Base-by-base conservation (phyloP, 2,113 vertebrate genomes). In the Podocnemis expansa region DNA sequence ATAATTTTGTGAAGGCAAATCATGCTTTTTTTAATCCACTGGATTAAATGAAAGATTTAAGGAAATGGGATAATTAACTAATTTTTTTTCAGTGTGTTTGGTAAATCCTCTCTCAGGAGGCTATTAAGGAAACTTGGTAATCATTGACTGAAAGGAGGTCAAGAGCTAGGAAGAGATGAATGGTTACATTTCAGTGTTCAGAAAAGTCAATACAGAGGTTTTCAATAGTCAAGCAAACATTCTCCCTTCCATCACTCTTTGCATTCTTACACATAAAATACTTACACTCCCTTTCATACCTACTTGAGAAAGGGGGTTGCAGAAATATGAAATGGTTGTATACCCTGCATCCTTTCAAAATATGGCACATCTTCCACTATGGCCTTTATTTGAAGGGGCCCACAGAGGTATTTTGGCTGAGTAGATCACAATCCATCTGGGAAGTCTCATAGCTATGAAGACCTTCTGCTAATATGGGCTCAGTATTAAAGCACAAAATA, bases 361-460 rank as follows among this genome's bases (percentile, higher is more conserved):
- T 31, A 38, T 7, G 55, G 73, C 14, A 70, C 9, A 89, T 75
- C 27, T 25, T 87, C 54, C 41, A 54, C 5, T 41, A 63, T 52
- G 47, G 7, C n/a, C 52, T 60, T 22, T n/a, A 83, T 14, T 79
- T 85, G 14, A 56, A 79, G 14, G 6, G 5, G 6, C 78, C 70
- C 54, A 45, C 3, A 31, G 2, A 60, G 45, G 14, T 56, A 67
- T 25, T 78, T 0, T 41, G 49, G 11, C 6, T 75, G 12, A 1
- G 0, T 2, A 41, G 70, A 5, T 25, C 41, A 24, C 21, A 75
- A 60, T 34, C 21, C 47, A 41, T 16, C 41, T 21, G 8, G 27
- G 7, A 43, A 67, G 45, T 10, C 27, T 19, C 0, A 0, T 16
- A 7, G 29, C 34, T 45, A 45, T 2, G 2, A n/a, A 21, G 27